Evolutionary conservation across 2,888 invertebrate species (phyloP).

Genomic region (Brachypterus glaber): DNA sequence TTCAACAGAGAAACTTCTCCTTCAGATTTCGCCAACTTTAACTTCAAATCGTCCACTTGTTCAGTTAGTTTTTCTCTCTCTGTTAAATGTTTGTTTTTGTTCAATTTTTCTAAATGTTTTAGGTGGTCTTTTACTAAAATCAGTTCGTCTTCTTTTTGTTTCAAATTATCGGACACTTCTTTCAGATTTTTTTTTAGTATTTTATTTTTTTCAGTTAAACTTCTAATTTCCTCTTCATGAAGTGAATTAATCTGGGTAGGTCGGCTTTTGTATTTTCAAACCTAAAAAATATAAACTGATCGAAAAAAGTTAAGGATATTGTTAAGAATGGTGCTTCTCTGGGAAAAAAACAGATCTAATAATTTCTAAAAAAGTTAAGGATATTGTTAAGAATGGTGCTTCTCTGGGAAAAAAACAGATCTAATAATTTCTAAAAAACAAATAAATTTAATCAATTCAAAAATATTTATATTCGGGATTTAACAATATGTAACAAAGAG

Average conservation of each 20-base stretch:
- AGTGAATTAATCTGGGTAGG: constrained; percentile 62
- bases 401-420: not conserved
- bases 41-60: constrained; percentile 49
- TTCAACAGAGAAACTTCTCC: constrained; percentile 56
- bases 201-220: constrained; percentile 60
- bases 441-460: no score
- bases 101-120: constrained; percentile 58
- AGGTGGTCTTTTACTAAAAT: constrained; percentile 58
- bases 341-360: not conserved
- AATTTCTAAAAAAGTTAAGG: not conserved
- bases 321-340: constrained; percentile 1
- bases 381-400: not conserved
- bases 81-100: constrained; percentile 60
- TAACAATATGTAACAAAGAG: no score
- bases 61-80: constrained; percentile 65
- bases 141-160: constrained; percentile 60
- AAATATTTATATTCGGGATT: not conserved
- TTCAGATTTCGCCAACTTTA: constrained; percentile 50
- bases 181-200: constrained; percentile 54
- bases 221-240: constrained; percentile 67
- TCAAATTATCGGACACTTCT: constrained; percentile 54
- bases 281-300: constrained; percentile 30
- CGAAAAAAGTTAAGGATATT: not conserved
- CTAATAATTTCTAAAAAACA: constrained; percentile 1
- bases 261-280: constrained; percentile 73